Conservation (phyloP, 2,888 invertebrate genomes). For the Coecobrya sp. region DNA sequence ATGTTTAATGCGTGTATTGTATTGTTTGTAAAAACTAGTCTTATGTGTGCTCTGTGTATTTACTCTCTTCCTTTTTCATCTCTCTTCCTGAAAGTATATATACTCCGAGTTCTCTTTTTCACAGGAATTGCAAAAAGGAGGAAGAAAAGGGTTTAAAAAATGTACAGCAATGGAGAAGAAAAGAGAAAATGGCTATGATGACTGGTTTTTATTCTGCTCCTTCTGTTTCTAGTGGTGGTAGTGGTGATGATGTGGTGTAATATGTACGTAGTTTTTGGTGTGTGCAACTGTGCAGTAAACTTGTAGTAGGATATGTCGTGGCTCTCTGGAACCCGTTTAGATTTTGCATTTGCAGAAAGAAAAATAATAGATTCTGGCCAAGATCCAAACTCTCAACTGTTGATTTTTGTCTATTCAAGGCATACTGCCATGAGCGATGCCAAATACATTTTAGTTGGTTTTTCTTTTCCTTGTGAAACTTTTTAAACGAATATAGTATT, state of each 20-base stretch:
- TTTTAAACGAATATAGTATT: slow-evolving; percentile 42
- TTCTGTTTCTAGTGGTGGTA: slow-evolving; percentile 10
- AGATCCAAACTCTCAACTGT: slow-evolving; percentile 81
- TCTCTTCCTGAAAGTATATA: neutral
- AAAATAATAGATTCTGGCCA: slow-evolving; percentile 77
- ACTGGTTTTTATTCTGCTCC: slow-evolving; percentile 32
- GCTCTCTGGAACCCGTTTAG: slow-evolving; percentile 73
- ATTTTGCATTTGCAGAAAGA: slow-evolving; percentile 78
- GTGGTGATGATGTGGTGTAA: slow-evolving; percentile 32
- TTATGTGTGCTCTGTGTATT: slow-evolving; percentile 4
- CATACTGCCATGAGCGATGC: slow-evolving; percentile 76
- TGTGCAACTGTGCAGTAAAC: neutral
- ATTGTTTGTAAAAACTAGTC: slow-evolving; percentile 45
- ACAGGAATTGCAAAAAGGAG: slow-evolving; percentile 18
- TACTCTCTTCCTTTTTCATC: slow-evolving; percentile 39
- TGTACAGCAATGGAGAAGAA: slow-evolving; percentile 33
- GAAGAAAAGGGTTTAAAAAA: slow-evolving; percentile 29
- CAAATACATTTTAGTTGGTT: slow-evolving; percentile 62
- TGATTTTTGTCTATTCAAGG: slow-evolving; percentile 82
- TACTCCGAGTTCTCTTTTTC: slow-evolving; percentile 1
- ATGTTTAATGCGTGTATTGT: slow-evolving; percentile 54
- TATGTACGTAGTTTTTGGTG: slow-evolving; percentile 1
- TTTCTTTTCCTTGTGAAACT: slow-evolving; percentile 56
- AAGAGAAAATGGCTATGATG: slow-evolving; percentile 1
- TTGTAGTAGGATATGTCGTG: slow-evolving; percentile 38